A percentile compares a stretch with the other conserved stretches of the same genome.
Conservation (phyloP, 2,888 invertebrate genomes). For the Heliconius sara region DNA sequence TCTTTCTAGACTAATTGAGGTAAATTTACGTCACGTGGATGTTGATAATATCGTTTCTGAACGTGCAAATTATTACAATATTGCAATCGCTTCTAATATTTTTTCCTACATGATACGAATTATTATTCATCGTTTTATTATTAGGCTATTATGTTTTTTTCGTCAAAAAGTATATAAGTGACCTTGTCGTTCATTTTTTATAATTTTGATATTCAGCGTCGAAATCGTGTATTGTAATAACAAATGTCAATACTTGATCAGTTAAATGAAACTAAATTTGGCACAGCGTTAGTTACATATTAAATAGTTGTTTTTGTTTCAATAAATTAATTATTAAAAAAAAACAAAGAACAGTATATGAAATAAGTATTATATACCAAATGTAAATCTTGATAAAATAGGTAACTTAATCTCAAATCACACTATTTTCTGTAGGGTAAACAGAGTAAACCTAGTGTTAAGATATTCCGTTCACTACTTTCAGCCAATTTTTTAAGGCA, state of each 20-base stretch:
- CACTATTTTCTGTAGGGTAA: too few species aligned
- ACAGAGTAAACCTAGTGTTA: too few species aligned
- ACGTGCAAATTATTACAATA: conserved; percentile 18
- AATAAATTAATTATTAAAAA: too few species aligned
- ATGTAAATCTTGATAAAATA: background rate
- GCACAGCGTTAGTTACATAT: too few species aligned
- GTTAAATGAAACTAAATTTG: background rate
- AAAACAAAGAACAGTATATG: background rate
- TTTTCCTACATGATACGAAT: background rate
- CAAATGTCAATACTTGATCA: background rate
- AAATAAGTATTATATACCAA: background rate
- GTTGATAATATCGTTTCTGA: background rate
- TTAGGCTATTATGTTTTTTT: background rate
- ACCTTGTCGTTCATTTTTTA: background rate
- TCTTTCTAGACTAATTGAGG: background rate
- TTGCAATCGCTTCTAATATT: background rate
- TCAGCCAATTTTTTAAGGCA: too few species aligned
- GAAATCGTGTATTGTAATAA: background rate
- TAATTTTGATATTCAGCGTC: background rate
- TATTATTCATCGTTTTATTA: background rate
- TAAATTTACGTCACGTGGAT: background rate
- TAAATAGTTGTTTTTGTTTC: too few species aligned
- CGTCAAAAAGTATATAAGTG: background rate
- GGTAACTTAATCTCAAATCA: background rate
- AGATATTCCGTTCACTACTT: too few species aligned